Evolutionary conservation across 2,888 invertebrate species (phyloP).

Genomic region (Argyra leucocephala): DNA sequence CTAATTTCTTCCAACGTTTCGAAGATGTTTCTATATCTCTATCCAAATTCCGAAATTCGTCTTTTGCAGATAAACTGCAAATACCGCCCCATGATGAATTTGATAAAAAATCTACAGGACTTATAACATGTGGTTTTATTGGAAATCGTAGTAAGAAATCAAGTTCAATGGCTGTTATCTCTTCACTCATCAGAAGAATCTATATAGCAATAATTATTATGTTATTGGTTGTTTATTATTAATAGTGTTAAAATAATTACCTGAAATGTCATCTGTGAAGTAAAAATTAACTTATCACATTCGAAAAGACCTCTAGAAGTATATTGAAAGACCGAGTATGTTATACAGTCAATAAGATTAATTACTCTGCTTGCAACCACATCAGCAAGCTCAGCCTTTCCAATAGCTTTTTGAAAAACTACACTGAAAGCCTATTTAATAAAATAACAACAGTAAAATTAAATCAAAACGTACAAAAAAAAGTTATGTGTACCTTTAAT

Average conservation of each 20-base stretch:
- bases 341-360: slow-evolving; percentile 89
- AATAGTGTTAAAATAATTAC: slow-evolving; percentile 44
- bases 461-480: background rate
- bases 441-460: background rate
- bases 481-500: slow-evolving; percentile 54
- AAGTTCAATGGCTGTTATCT: slow-evolving; percentile 73
- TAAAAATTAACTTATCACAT: slow-evolving; percentile 91
- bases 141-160: slow-evolving; percentile 91
- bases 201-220: slow-evolving; percentile 35
- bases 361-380: slow-evolving; percentile 68
- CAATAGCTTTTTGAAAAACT: slow-evolving; percentile 95
- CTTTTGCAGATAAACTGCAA: slow-evolving; percentile 77
- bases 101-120: slow-evolving; percentile 89
- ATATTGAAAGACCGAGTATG: slow-evolving; percentile 89
- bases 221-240: background rate
- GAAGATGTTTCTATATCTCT: slow-evolving; percentile 91
- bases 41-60: slow-evolving; percentile 86
- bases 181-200: slow-evolving; percentile 79
- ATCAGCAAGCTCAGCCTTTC: slow-evolving; percentile 71
- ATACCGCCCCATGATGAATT: slow-evolving; percentile 92
- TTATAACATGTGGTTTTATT: slow-evolving; percentile 81
- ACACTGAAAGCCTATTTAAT: slow-evolving; percentile 76
- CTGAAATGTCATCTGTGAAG: slow-evolving; percentile 93
- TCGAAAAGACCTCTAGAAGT: slow-evolving; percentile 90
- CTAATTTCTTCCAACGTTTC: slow-evolving; percentile 95